These are phyloP conservation scores for Cotesia typhae DNA, from an alignment of 1,140 invertebrate species.

Conservation along the genomic window DNA sequence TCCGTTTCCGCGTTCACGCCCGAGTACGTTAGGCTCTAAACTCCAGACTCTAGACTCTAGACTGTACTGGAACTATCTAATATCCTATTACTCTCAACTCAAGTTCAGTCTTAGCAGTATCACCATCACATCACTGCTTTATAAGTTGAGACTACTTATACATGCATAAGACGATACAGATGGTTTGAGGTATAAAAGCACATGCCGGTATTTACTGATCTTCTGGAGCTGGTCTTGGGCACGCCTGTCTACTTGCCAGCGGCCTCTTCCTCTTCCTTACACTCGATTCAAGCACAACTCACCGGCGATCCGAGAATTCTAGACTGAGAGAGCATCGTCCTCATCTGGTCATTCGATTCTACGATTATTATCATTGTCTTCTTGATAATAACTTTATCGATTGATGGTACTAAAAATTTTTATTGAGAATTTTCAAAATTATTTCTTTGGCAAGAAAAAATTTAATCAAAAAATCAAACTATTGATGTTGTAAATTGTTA, in stretches of 20 bases:
- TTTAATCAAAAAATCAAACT: too few species aligned
- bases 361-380: too few species aligned
- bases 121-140: slow-evolving; percentile 15
- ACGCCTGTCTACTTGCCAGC: slow-evolving; percentile 6
- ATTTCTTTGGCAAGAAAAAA: too few species aligned
- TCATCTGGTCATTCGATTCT: too few species aligned
- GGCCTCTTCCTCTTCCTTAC: slow-evolving; percentile 27
- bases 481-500: too few species aligned
- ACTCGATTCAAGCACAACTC: not conserved
- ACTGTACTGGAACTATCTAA: too few species aligned
- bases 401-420: too few species aligned
- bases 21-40: slow-evolving; percentile 38
- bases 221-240: slow-evolving; percentile 6
- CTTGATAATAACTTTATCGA: too few species aligned
- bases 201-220: slow-evolving; percentile 30
- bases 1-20: slow-evolving; percentile 45
- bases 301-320: too few species aligned
- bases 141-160: slow-evolving; percentile 17
- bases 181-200: slow-evolving; percentile 10
- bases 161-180: slow-evolving; percentile 5
- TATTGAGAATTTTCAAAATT: too few species aligned
- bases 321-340: too few species aligned
- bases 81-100: slow-evolving; percentile 21
- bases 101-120: slow-evolving; percentile 1
- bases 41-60: slow-evolving; percentile 10